Percentiles rank a stretch among this genome's conserved stretches.
Conservation (phyloP, 2,888 invertebrate genomes). For the Nephrotoma flavescens region DNA sequence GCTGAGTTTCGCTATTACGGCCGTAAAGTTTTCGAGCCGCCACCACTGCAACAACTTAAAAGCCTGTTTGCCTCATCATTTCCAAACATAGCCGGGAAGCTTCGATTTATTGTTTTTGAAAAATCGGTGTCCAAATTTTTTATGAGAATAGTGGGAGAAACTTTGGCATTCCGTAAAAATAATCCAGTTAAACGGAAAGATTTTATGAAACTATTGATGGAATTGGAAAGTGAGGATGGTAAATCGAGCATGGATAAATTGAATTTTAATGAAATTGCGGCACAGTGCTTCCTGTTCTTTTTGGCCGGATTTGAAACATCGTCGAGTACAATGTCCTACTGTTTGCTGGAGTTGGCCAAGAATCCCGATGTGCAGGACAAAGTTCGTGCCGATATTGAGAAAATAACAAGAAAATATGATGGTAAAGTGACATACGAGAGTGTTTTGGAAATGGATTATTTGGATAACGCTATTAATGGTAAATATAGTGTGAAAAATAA, state of each 20-base stretch:
- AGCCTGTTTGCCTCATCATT: conserved; percentile 15
- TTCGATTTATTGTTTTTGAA: too few relatives aligned
- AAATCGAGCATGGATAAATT: too few relatives aligned
- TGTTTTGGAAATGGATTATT: conserved; percentile 8
- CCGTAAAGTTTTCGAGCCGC: too few relatives aligned
- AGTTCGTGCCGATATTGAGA: not conserved
- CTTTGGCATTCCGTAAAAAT: conserved; percentile 26
- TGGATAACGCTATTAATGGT: conserved; percentile 7
- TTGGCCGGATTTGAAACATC: conserved; percentile 25
- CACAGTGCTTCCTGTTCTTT: conserved; percentile 14
- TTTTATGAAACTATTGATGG: too few relatives aligned
- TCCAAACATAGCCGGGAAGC: conserved; percentile 17
- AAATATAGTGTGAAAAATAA: not conserved
- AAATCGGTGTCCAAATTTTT: conserved; percentile 11
- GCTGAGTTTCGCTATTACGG: too few relatives aligned
- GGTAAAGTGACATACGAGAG: conserved; percentile 7
- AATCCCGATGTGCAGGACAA: conserved; percentile 8
- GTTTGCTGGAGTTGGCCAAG: conserved; percentile 19
- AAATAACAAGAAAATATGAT: not conserved
- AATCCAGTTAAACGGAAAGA: conserved; percentile 15
- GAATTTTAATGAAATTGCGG: too few relatives aligned
- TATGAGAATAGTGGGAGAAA: conserved; percentile 25
- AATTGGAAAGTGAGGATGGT: too few relatives aligned
- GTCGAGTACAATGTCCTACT: conserved; percentile 20
- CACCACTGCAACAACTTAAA: too few relatives aligned